Base-by-base conservation (phyloP, 2,113 vertebrate genomes). In the Myotis lucifugus region DNA sequence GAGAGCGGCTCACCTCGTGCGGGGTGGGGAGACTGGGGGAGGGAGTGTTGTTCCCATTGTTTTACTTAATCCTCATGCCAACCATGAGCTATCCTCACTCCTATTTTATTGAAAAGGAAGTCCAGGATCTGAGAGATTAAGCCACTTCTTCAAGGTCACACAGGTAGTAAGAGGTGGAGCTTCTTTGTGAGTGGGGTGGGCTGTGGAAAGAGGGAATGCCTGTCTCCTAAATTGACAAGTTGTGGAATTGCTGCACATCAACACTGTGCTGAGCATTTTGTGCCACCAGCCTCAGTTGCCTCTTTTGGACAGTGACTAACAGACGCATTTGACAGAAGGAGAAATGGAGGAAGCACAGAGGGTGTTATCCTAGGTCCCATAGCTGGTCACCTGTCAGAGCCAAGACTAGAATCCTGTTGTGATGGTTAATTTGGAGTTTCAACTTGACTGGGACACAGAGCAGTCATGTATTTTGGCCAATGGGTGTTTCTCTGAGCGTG, bases 171-270 rank as follows among this genome's bases (percentile, higher is more conserved):
- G 42, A 7, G 21, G 34, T 19, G 37, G 48, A 19, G 15, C n/a
- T 72, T 61, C 37, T 7, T 42, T 74, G 56, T 32, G n/a, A 25
- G 32, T 4, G 34, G 50, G 19, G 67, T 37, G 12, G n/a, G 19
- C 13, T 19, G 17, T 27, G 19, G 64, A 3, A 32, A 12, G n/a
- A 8, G 12, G 37, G 3, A 0, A 1, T 29, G 25, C 12, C 61
- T 8, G 23, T 52, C 46, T 34, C 23, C 6, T 19, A 40, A 42
- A 56, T 3, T 3, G n/a, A 61, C 25, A 78, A 50, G 19, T 29
- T 61, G 74, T 64, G 27, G 37, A 40, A 42, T 52, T 56, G 27
- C 4, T 7, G 17, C 23, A 17, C 7, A 6, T 73, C 82, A 37
- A 19, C 23, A 19, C 11, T 1, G 6, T 37, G 79, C 50, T 40